phyloP scores from a whole-genome alignment of 1,140 invertebrate genomes.

The Drosophila ficusphila region DNA sequence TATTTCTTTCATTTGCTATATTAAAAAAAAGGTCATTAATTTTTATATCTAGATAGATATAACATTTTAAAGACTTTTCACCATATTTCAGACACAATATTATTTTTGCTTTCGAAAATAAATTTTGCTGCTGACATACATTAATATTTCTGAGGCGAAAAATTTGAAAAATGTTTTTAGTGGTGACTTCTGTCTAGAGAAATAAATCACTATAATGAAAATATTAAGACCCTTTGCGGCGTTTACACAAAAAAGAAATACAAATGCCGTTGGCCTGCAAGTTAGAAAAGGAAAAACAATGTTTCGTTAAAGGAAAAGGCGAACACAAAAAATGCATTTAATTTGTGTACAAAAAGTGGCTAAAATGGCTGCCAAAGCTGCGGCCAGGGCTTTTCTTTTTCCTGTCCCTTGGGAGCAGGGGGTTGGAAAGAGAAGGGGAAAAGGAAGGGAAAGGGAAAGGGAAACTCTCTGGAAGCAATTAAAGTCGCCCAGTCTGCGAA shows the following conservation, averaged over 20 bases:
- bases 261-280: background rate
- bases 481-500: conserved; percentile 31
- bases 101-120: no score
- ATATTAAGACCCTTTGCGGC: background rate
- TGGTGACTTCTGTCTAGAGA: no score
- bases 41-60: no score
- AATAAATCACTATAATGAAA: background rate
- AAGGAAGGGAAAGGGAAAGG: background rate
- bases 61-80: no score
- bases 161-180: no score
- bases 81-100: no score
- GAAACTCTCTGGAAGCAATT: conserved; percentile 40
- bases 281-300: background rate
- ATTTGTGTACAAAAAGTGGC: conserved; percentile 42
- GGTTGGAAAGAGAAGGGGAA: background rate
- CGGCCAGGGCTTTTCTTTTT: conserved; percentile 8
- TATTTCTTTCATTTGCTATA: no score
- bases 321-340: conserved; percentile 53
- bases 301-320: conserved; percentile 14
- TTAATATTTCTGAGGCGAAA: no score
- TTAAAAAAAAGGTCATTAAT: no score
- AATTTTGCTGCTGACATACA: no score
- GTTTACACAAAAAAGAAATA: background rate
- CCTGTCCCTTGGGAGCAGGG: background rate
- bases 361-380: conserved; percentile 35